Base-by-base conservation (phyloP, 2,888 invertebrate genomes). In the Chrysolina oricalcia region DNA sequence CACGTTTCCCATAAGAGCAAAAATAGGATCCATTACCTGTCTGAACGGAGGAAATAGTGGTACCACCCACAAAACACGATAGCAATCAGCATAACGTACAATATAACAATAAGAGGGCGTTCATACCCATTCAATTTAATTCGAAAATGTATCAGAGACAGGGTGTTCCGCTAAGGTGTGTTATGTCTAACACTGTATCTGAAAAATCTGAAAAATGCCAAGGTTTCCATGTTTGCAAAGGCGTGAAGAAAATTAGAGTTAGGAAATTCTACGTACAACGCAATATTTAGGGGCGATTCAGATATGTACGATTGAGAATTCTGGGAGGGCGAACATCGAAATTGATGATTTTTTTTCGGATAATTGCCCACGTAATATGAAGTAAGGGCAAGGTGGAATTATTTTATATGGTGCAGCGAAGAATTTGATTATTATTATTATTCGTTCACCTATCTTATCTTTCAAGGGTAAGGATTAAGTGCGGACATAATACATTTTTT, bases 1-100 rank as follows among this genome's bases (percentile, higher is more conserved):
- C 66, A 66, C 66, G 66, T 66, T 66, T 46, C 46, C n/a, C 46
- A 48, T 66, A 66, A 59, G 59, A 59, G 59, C 59, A 27, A 59
- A 64, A 66, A 66, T 66, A 23, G 48, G 66, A 66, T 50, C 50
- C 27, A 67, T 67, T 67, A 67, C 50, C 41, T 50, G n/a, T 50
- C 50, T 50, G 50, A 67, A 48, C 50, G 17, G 11, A 48, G 50
- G 27, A 50, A 48, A 59, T 35, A 35, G 59, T 6, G n/a, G 59
- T 27, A 59, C 59, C 59, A 59, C 59, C 59, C 35, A 59, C 59
- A 23, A 59, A 59, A 59, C 59, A n/a, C 15, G 59, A 59, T 59
- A 59, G 59, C 59, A 59, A 59, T 59, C 59, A 15, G 27, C 59
- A 59, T 27, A 59, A 27, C 59, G 35, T 59, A 27, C 59, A 9